phyloP scores from a whole-genome alignment of 2,888 invertebrate genomes.

The Papilio protenor region DNA sequence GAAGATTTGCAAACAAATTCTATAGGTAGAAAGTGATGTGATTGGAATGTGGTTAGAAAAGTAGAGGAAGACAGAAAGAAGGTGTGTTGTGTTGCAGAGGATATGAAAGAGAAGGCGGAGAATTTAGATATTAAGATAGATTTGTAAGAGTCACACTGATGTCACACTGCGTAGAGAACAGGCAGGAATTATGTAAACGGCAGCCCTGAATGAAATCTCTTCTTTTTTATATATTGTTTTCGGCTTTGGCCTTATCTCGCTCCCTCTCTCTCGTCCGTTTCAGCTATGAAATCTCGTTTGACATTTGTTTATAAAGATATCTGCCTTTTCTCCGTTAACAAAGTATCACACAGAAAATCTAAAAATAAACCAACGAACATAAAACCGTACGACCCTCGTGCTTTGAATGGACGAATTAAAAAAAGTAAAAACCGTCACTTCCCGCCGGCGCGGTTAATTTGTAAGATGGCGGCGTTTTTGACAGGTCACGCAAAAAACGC shows the following conservation, averaged over 20 bases:
- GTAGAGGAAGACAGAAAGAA: too few relatives aligned
- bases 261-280: neutral
- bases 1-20: neutral
- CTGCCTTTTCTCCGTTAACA: neutral
- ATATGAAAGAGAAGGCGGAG: too few relatives aligned
- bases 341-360: neutral
- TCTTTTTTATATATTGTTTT: neutral
- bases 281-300: neutral
- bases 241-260: neutral
- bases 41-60: too few relatives aligned
- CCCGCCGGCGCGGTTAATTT: constrained; percentile 49
- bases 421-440: constrained; percentile 3
- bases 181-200: too few relatives aligned
- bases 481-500: constrained; percentile 48
- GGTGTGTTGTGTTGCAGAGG: too few relatives aligned
- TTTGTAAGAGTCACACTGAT: too few relatives aligned
- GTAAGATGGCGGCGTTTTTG: constrained; percentile 53
- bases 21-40: too few relatives aligned
- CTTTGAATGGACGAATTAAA: constrained; percentile 11
- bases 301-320: neutral
- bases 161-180: too few relatives aligned
- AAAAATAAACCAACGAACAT: constrained; percentile 7
- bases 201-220: neutral
- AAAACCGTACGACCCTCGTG: constrained; percentile 14
- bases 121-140: too few relatives aligned